Percentiles rank a stretch among this genome's conserved stretches.
Conservation (phyloP, 1,140 invertebrate species). For the Globodera ellingtonae region DNA sequence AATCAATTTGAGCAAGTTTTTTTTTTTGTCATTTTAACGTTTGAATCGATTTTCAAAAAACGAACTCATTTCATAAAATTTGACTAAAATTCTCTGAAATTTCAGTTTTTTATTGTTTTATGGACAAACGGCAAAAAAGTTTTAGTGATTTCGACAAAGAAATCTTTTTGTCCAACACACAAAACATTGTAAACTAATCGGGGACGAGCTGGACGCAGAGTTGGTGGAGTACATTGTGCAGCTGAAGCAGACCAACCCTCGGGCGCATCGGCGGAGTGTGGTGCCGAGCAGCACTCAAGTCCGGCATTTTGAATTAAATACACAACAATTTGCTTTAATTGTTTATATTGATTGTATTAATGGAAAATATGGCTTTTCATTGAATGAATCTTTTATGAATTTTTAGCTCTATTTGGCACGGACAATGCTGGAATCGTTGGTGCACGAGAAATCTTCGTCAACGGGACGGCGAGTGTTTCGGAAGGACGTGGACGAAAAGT, state of each 20-base stretch:
- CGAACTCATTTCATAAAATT: too few species aligned
- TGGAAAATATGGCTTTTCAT: too few species aligned
- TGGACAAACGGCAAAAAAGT: too few species aligned
- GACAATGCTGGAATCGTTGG: conserved; percentile 95
- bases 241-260: conserved; percentile 52
- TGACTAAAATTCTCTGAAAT: too few species aligned
- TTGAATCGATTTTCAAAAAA: too few species aligned
- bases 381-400: background rate
- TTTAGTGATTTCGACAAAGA: too few species aligned
- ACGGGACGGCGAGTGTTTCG: conserved; percentile 88
- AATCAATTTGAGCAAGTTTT: too few species aligned
- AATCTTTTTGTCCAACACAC: conserved; percentile 22
- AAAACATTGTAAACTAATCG: conserved; percentile 54
- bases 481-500: conserved; percentile 92
- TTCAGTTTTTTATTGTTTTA: too few species aligned
- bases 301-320: too few species aligned
- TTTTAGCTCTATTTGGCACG: conserved; percentile 98
- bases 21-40: too few species aligned
- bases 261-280: conserved; percentile 51
- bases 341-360: too few species aligned
- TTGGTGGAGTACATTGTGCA: conserved; percentile 63
- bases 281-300: conserved; percentile 62
- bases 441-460: conserved; percentile 84
- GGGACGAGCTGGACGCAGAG: conserved; percentile 63
- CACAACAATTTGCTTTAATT: too few species aligned